Percentiles rank a stretch among this genome's conserved stretches.
phyloP scores from a whole-genome alignment of 53 echinoderm and acorn worm species.

The Luidia sarsii region DNA sequence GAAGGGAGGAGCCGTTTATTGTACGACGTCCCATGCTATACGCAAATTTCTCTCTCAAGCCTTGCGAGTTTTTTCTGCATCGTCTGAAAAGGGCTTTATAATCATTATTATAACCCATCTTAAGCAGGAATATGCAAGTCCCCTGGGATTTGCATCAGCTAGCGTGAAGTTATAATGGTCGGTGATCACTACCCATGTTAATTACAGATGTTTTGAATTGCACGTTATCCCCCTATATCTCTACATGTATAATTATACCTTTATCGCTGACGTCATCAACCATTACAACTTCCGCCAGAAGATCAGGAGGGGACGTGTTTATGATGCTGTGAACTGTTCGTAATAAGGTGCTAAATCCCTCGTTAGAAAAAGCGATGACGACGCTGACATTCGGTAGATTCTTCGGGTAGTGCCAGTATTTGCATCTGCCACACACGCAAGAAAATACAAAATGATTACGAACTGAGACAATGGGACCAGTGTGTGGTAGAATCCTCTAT shows the following conservation, averaged over 20 bases:
- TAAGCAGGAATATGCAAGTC: too few relatives aligned
- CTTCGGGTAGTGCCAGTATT: slow-evolving; percentile 89
- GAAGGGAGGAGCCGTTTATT: not conserved
- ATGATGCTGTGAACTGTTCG: slow-evolving; percentile 92
- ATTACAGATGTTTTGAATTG: not conserved
- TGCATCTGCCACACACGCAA: slow-evolving; percentile 84
- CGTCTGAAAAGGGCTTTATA: too few relatives aligned
- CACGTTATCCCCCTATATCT: not conserved
- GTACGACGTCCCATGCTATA: too few relatives aligned
- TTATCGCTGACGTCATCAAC: slow-evolving; percentile 95
- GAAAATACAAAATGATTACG: too few relatives aligned
- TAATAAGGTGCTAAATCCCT: slow-evolving; percentile 87
- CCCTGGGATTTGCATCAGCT: too few relatives aligned
- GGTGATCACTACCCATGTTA: too few relatives aligned
- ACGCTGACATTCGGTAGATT: slow-evolving; percentile 81
- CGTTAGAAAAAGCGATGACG: slow-evolving; percentile 90
- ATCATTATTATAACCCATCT: too few relatives aligned
- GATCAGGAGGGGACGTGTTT: slow-evolving; percentile 77
- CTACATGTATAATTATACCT: slow-evolving; percentile 47
- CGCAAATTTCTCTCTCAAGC: too few relatives aligned
- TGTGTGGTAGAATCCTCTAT: too few relatives aligned
- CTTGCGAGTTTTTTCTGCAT: too few relatives aligned
- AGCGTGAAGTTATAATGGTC: too few relatives aligned
- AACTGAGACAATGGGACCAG: too few relatives aligned
- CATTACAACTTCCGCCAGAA: slow-evolving; percentile 80